These are phyloP conservation scores for Zelleria hepariella DNA, from an alignment of 2,888 invertebrate species.

Conservation along the genomic window DNA sequence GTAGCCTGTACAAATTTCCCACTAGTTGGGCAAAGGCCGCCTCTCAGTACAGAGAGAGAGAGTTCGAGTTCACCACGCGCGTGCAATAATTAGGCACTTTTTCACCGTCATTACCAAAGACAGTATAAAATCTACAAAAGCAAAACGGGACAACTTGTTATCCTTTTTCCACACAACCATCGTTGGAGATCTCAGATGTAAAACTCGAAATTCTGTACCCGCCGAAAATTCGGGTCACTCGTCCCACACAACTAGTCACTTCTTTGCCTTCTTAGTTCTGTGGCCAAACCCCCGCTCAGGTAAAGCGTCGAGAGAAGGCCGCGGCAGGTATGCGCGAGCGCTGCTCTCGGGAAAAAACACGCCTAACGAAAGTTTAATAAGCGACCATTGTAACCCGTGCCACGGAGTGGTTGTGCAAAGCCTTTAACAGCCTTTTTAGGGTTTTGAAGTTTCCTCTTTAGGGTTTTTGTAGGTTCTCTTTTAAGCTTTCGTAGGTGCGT, in stretches of 20 bases:
- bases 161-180: neutral
- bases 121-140: neutral
- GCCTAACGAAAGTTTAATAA: slow-evolving; percentile 57
- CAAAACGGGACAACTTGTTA: neutral
- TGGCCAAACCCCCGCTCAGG: slow-evolving; percentile 44
- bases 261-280: slow-evolving; percentile 13
- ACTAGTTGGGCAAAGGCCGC: too few species aligned
- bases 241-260: neutral
- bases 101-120: too few species aligned
- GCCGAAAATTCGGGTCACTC: neutral
- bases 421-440: neutral
- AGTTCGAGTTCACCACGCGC: too few species aligned
- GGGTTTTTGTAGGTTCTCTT: too few species aligned
- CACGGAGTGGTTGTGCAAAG: neutral
- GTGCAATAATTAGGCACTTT: too few species aligned
- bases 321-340: slow-evolving; percentile 56
- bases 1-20: too few species aligned
- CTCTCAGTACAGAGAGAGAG: too few species aligned
- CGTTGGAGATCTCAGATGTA: too few species aligned
- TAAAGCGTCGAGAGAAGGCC: slow-evolving; percentile 47
- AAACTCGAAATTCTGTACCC: too few species aligned
- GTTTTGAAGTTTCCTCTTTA: too few species aligned
- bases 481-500: too few species aligned
- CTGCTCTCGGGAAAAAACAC: slow-evolving; percentile 38
- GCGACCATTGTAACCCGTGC: slow-evolving; percentile 35